Evolutionary conservation across 2,888 invertebrate species (phyloP), one percentile per base, ranked within the genome.

Genomic region (Yponomeuta plumbellus): DNA sequence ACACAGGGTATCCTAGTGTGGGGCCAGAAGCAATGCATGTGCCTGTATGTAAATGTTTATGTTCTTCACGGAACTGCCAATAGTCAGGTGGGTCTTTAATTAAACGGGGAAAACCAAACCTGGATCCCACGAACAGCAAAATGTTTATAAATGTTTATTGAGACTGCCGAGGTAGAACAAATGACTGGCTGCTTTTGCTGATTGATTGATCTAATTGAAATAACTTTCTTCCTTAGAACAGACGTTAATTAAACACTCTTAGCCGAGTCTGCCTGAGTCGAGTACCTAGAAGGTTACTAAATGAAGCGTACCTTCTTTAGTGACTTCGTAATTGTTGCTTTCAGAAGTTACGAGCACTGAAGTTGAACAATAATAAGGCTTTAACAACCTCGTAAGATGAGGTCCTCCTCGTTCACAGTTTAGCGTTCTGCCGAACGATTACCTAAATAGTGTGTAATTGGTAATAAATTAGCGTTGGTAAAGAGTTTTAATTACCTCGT

Each of bases 361-460:
- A 84, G 76, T 83, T 84, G 74, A 77, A 79, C 83, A 81, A 80
- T 78, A 76, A 76, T 78, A 80, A 79, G 78, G 76, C 75, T 82
- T 76, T 81, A 80, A 80, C 80, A 79, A 77, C 73, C 70, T 73
- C 76, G 77, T 84, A 80, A 84, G 83, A 77, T 73, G 74, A 68
- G 73, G 71, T 70, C 74, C 75, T 72, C 75, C 44, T 76, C 73
- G 71, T 74, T 73, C 70, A 70, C 73, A 74, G 76, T 76, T 72
- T 74, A 75, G 75, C 74, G 72, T 73, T 71, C 71, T 71, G 71
- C 71, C 68, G 74, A 73, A 70, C 73, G 75, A 75, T 72, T 72
- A 77, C 68, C 58, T 58, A 58, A 11, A 22, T 58, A 58, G 21
- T 22, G 6, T 6, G 0, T 58, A 21, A 58, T 22, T 22, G 58